Conservation (phyloP, 2,797 vertebrate species). For the Agapornis canus region DNA sequence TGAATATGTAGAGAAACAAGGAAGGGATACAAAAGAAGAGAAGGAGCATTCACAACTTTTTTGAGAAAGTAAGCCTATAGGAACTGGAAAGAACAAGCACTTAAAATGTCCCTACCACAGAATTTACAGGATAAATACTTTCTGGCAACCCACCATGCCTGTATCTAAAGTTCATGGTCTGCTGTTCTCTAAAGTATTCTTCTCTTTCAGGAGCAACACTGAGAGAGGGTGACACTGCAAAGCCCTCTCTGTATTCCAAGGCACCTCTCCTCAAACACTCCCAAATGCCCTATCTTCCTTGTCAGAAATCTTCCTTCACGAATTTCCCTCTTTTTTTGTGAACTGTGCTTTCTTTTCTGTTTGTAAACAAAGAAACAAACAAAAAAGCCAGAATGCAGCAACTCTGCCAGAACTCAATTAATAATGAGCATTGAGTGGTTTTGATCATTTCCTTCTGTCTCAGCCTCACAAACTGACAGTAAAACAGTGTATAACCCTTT, state of each 20-base stretch:
- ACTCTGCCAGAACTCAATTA: conserved; percentile 63
- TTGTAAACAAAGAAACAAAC: conserved; percentile 64
- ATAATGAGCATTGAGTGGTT: conserved; percentile 45
- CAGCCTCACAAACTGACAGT: conserved; percentile 26
- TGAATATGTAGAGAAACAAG: not conserved
- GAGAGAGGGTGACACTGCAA: not conserved
- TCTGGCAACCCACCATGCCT: not conserved
- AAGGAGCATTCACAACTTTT: not conserved
- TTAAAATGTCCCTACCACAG: not conserved
- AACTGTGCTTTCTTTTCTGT: conserved; percentile 9
- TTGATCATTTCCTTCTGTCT: conserved; percentile 54
- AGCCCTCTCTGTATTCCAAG: not conserved
- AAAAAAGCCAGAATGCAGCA: conserved; percentile 48
- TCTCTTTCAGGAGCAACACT: not conserved
- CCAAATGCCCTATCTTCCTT: not conserved
- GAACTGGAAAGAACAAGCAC: not conserved
- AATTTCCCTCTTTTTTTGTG: not conserved
- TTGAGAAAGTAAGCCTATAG: not conserved
- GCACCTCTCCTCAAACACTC: not conserved
- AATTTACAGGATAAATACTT: conserved; percentile 4
- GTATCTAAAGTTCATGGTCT: not conserved
- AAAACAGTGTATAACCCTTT: not conserved
- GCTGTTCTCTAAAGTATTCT: not conserved
- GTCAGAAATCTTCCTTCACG: conserved; percentile 34
- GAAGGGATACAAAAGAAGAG: not conserved